phyloP scores from a whole-genome alignment of 2,113 vertebrate genomes.

The Phoxinus phoxinus region DNA sequence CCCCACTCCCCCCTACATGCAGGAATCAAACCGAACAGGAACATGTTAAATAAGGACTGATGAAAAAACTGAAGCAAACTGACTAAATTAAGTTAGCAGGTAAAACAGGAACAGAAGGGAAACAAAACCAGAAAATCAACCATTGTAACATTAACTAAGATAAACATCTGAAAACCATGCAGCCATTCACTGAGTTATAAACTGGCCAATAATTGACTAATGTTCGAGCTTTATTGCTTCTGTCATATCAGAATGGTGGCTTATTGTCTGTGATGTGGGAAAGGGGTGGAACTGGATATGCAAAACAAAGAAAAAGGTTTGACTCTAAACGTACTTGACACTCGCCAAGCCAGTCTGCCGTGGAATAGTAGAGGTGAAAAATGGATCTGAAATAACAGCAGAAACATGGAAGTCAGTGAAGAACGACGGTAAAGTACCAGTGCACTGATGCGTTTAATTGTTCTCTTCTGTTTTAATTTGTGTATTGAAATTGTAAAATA shows the following conservation, averaged over 20 bases:
- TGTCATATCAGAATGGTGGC: not conserved
- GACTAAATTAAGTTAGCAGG: too few relatives aligned
- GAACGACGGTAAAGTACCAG: slow-evolving; percentile 28
- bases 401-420: slow-evolving; percentile 38
- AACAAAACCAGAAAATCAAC: too few relatives aligned
- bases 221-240: not conserved
- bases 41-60: too few relatives aligned
- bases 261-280: not conserved
- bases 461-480: not conserved
- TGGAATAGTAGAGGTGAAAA: not conserved
- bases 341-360: too few relatives aligned
- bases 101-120: too few relatives aligned
- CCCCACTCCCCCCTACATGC: too few relatives aligned
- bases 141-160: too few relatives aligned
- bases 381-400: not conserved
- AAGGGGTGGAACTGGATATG: not conserved
- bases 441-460: not conserved
- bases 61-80: too few relatives aligned
- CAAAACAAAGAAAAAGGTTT: not conserved
- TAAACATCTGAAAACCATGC: too few relatives aligned
- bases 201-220: too few relatives aligned
- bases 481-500: not conserved
- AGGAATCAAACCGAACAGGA: too few relatives aligned
- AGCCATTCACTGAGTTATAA: too few relatives aligned
- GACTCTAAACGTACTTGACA: not conserved